Conservation (phyloP, 2,113 vertebrate species). For the Clarias magur region DNA sequence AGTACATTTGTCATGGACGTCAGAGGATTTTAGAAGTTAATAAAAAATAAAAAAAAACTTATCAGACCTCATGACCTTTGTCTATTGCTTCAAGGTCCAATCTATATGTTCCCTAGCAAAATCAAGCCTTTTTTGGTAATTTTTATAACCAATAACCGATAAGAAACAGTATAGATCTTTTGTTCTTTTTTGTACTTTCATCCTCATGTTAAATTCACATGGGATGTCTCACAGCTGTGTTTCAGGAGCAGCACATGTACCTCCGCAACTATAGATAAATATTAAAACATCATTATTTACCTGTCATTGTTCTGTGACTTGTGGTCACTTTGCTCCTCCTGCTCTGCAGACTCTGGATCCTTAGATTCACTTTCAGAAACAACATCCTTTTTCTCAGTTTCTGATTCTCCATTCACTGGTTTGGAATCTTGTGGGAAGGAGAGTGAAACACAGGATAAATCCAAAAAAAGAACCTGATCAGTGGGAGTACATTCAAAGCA, state of each 20-base stretch:
- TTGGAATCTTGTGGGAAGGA: slow-evolving; percentile 68
- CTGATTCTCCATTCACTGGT: slow-evolving; percentile 86
- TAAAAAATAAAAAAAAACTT: too few species aligned
- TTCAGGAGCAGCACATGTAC: neutral
- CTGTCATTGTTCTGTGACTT: slow-evolving; percentile 64
- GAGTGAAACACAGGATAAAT: neutral
- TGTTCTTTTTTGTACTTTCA: neutral
- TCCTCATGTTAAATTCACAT: neutral
- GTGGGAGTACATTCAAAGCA: neutral
- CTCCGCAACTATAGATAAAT: neutral
- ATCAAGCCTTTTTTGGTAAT: too few species aligned
- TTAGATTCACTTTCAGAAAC: slow-evolving; percentile 61
- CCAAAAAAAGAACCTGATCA: neutral
- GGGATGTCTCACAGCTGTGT: neutral
- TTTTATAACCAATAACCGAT: too few species aligned
- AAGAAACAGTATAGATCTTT: too few species aligned
- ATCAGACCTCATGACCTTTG: too few species aligned
- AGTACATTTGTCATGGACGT: neutral
- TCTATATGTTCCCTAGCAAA: too few species aligned
- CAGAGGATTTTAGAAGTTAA: neutral
- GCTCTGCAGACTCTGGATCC: slow-evolving; percentile 60
- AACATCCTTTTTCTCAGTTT: slow-evolving; percentile 74
- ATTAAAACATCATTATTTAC: slow-evolving; percentile 51
- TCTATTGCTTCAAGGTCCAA: too few species aligned
- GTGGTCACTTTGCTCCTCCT: slow-evolving; percentile 62